Percentiles rank a stretch among this genome's conserved stretches.
These are phyloP conservation scores for Lytechinus variegatus DNA, from an alignment of 35 echinoderm and acorn worm genomes.

Conservation along the genomic window DNA sequence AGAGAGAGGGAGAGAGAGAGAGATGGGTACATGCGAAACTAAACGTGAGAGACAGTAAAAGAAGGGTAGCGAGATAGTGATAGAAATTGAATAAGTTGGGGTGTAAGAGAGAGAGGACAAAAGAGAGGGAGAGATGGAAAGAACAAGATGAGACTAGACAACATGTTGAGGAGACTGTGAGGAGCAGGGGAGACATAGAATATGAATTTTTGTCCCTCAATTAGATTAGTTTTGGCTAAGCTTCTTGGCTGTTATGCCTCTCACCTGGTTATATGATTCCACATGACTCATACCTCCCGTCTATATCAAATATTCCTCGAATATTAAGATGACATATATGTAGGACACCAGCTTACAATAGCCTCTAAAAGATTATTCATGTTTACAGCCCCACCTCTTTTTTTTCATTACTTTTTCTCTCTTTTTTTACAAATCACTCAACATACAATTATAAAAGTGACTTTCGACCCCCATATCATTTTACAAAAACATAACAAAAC, in stretches of 20 bases:
- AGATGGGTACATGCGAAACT: not conserved
- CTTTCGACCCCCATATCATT: too few relatives aligned
- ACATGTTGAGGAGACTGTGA: not conserved
- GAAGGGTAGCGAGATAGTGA: not conserved
- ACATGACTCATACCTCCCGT: not conserved
- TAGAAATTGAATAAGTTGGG: not conserved
- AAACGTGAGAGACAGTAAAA: not conserved
- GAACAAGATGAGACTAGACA: not conserved
- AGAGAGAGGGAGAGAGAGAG: not conserved
- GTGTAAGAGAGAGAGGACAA: not conserved
- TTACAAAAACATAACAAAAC: too few relatives aligned
- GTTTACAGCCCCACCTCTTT: not conserved
- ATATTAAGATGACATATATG: not conserved
- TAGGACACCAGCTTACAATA: not conserved
- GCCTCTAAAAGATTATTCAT: not conserved
- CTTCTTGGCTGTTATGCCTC: conserved; percentile 4
- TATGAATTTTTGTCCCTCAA: not conserved
- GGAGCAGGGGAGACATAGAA: not conserved
- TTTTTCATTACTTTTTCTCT: too few relatives aligned
- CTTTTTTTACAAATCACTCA: not conserved
- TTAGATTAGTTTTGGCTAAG: conserved; percentile 6
- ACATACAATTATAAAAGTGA: too few relatives aligned
- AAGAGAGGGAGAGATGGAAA: not conserved
- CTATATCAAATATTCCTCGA: not conserved
- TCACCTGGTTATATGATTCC: conserved; percentile 17